A percentile compares a stretch with the other conserved stretches of the same genome.
These are phyloP conservation scores for Halcyon chelicuti DNA, from an alignment of 2,797 vertebrate genomes.

Conservation along the genomic window DNA sequence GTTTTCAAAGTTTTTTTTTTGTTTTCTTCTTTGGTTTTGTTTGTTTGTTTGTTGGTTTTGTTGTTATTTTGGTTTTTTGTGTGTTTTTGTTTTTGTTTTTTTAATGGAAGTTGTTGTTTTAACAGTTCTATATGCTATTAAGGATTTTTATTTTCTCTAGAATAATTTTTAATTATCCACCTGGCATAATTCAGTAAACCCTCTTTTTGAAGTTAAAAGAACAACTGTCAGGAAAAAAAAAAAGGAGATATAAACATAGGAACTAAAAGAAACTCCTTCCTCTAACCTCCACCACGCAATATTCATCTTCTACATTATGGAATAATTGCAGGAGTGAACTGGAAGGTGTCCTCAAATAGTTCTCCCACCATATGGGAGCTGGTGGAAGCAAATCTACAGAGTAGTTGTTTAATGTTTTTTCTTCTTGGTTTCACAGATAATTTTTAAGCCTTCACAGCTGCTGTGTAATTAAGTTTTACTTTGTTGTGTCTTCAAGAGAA, in stretches of 20 bases:
- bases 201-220: background rate
- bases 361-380: background rate
- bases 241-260: background rate
- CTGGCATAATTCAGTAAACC: background rate
- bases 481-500: background rate
- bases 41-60: background rate
- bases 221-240: background rate
- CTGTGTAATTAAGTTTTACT: background rate
- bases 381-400: background rate
- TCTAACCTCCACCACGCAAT: background rate
- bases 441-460: conserved; percentile 10
- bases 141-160: background rate
- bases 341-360: background rate
- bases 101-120: background rate
- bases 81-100: background rate
- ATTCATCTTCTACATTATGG: background rate
- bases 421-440: background rate
- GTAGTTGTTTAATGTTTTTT: background rate
- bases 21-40: background rate
- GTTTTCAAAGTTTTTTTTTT: background rate
- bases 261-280: background rate
- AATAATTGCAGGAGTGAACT: background rate
- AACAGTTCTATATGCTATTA: background rate
- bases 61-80: no score
- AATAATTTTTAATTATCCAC: conserved; percentile 23